Base-by-base conservation (phyloP, 2,888 invertebrate genomes). In the Congeria kusceri region DNA sequence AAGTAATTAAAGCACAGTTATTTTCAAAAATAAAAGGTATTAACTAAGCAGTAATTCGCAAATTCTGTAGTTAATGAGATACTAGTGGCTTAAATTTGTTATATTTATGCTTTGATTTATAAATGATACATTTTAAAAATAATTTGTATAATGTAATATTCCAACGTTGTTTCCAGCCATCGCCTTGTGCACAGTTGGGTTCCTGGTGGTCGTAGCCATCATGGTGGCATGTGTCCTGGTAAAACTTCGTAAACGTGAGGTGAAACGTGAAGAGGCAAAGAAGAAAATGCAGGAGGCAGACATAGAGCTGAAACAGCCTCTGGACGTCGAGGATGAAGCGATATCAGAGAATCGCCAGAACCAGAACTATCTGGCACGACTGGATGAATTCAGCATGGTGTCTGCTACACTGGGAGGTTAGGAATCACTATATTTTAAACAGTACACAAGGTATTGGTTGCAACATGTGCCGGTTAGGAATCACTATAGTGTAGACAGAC, bases 371-470 rank as follows among this genome's bases (percentile, higher is more conserved):
- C 77, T 91, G 25, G 91, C 91, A 20, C 86, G 88, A 28, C 85
- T 90, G 56, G 91, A 91, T 84, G 91, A 91, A 73, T 91, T 91
- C 65, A 90, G 90, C 75, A 90, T 90, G 89, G 85, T 90, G 15
- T 88, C 90, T 18, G 89, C 87, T 5, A 84, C 87, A 20, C 83
- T 91, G 9, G 90, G 89, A 77, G 77, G 89, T 89, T 80, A 74
- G 84, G 44, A 1, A 47, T 69, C 13, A 44, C 18, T 28, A 68
- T 59, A 39, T 39, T 39, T 32, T 4, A 32, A 32, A 32, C n/a
- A n/a, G n/a, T n/a, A n/a, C n/a, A n/a, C n/a, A n/a, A n/a, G n/a
- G 32, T 32, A 32, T 20, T 20, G 13, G 53, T 3, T 53, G 23
- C 23, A 53, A 20, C 5, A 23, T 27, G 2, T 23, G 27, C 3